Conservation (phyloP, 2,797 vertebrate species). For the Cryptoblepharus egeriae region DNA sequence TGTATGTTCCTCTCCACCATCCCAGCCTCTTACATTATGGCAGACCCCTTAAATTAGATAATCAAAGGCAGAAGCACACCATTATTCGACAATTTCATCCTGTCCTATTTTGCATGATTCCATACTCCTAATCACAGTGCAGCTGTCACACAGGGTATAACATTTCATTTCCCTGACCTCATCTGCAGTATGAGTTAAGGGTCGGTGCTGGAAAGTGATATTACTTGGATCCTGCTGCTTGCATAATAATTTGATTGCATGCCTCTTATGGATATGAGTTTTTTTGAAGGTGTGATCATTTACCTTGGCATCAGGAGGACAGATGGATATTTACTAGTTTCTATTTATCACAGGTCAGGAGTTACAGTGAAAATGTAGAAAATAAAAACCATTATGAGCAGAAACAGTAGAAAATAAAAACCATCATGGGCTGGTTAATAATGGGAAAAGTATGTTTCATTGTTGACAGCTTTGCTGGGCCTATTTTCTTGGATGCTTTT, state of each 20-base stretch:
- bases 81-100: background rate
- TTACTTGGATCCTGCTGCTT: background rate
- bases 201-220: constrained; percentile 37
- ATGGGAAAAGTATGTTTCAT: constrained; percentile 32
- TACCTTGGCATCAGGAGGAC: constrained; percentile 2
- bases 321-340: background rate
- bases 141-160: constrained; percentile 9
- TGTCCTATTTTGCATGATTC: constrained; percentile 42
- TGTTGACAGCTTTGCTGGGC: constrained; percentile 1
- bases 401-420: constrained; percentile 8
- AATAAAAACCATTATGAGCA: background rate
- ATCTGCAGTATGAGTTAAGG: constrained; percentile 48
- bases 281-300: constrained; percentile 15
- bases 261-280: constrained; percentile 10
- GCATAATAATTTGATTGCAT: constrained; percentile 29
- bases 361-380: background rate
- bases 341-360: background rate
- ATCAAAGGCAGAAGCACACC: constrained; percentile 19
- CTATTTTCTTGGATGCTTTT: constrained; percentile 14
- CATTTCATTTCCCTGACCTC: constrained; percentile 54
- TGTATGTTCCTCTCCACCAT: constrained; percentile 11
- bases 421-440: background rate
- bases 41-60: constrained; percentile 23
- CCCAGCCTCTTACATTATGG: constrained; percentile 16
- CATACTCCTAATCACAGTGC: constrained; percentile 31